phyloP scores from a whole-genome alignment of 2,113 vertebrate genomes.

The Hyperoodon ampullatus region DNA sequence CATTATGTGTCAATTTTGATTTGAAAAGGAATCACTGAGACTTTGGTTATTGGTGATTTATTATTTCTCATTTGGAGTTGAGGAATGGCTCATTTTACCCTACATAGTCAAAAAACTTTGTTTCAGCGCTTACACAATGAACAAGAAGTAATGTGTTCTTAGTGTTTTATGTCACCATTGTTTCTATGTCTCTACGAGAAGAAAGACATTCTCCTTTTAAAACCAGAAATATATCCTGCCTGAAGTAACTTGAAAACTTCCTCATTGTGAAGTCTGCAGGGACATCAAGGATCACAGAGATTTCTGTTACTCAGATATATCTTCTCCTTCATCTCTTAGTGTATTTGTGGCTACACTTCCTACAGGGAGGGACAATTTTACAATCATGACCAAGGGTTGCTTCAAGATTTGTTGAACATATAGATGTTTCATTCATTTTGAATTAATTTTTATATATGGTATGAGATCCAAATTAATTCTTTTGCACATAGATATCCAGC shows the following conservation, averaged over 20 bases:
- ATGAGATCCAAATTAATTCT: no score
- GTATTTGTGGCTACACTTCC: background rate
- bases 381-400: background rate
- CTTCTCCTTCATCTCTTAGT: background rate
- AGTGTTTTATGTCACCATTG: background rate
- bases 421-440: no score
- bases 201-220: constrained; percentile 23
- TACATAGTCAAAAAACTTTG: background rate
- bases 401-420: constrained; percentile 20
- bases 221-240: background rate
- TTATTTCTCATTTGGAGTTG: background rate
- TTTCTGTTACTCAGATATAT: background rate
- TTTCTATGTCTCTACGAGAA: constrained; percentile 20
- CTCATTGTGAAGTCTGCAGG: background rate
- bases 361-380: background rate
- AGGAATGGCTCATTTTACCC: background rate
- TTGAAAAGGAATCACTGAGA: background rate
- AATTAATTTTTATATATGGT: no score
- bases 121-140: background rate
- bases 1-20: constrained; percentile 9
- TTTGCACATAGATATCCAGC: no score
- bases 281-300: background rate
- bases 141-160: background rate
- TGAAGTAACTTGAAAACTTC: background rate
- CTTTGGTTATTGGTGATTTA: background rate